Conservation (phyloP, 37 sponge, comb jelly and placozoan species). For the Lycopodina hypogea region DNA sequence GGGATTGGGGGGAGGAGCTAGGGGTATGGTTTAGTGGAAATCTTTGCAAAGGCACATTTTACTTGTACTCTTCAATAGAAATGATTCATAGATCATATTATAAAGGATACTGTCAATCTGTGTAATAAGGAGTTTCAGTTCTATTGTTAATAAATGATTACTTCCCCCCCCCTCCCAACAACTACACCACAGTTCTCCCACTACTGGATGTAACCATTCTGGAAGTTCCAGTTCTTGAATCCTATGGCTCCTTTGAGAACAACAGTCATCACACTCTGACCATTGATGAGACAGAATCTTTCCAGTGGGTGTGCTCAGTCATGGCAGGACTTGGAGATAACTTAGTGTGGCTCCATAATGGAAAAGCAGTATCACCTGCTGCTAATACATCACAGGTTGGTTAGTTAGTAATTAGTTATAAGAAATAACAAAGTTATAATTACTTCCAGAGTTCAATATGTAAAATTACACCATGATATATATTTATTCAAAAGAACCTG, state of each 20-base stretch:
- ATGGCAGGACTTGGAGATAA: slow-evolving; percentile 13
- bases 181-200: slow-evolving; percentile 20
- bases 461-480: neutral
- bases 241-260: neutral
- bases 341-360: slow-evolving; percentile 25
- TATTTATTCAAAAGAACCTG: no score
- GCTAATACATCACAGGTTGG: neutral
- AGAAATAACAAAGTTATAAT: neutral
- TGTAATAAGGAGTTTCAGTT: no score
- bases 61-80: no score
- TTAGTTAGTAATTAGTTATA: neutral
- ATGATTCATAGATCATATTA: no score
- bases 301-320: slow-evolving; percentile 1
- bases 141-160: no score
- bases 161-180: no score
- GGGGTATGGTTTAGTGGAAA: no score
- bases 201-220: neutral
- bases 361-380: neutral
- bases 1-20: no score
- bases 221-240: neutral
- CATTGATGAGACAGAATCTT: neutral
- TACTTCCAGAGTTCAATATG: neutral
- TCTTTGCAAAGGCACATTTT: no score
- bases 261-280: neutral
- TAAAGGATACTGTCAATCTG: no score